phyloP scores from a whole-genome alignment of 2,888 invertebrate genomes.

The Deroplatys truncata region DNA sequence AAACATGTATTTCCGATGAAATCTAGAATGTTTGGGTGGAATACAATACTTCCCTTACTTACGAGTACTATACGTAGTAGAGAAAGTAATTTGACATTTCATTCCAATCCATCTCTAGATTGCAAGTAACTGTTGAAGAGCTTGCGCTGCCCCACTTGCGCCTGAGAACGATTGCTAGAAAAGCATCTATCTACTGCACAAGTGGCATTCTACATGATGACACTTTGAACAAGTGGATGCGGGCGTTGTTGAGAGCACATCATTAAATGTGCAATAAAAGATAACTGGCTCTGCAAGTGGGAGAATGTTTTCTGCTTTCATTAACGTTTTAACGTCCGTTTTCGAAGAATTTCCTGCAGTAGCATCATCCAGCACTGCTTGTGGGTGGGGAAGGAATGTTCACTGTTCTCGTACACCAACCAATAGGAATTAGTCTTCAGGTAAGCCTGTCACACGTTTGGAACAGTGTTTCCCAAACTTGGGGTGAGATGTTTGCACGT shows the following conservation, averaged over 20 bases:
- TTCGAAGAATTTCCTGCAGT: neutral
- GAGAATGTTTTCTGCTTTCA: neutral
- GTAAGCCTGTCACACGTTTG: neutral
- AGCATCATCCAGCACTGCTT: neutral
- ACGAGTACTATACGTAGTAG: too few species aligned
- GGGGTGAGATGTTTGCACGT: too few species aligned
- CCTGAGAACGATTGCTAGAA: too few species aligned
- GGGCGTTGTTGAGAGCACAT: neutral
- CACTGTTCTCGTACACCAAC: neutral
- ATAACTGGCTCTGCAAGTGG: neutral
- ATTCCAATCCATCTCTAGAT: too few species aligned
- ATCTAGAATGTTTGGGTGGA: too few species aligned
- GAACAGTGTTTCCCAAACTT: too few species aligned
- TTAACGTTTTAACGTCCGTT: neutral
- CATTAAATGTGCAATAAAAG: neutral
- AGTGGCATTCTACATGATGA: neutral
- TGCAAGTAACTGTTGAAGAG: too few species aligned
- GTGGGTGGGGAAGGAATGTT: neutral
- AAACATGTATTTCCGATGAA: too few species aligned
- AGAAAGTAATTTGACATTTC: too few species aligned
- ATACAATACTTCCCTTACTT: too few species aligned
- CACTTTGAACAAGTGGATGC: neutral
- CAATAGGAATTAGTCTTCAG: neutral
- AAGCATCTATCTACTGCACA: neutral
- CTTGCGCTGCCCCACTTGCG: neutral